These are phyloP conservation scores for Sternotherus odoratus DNA, from an alignment of 2,797 vertebrate species.

Conservation along the genomic window DNA sequence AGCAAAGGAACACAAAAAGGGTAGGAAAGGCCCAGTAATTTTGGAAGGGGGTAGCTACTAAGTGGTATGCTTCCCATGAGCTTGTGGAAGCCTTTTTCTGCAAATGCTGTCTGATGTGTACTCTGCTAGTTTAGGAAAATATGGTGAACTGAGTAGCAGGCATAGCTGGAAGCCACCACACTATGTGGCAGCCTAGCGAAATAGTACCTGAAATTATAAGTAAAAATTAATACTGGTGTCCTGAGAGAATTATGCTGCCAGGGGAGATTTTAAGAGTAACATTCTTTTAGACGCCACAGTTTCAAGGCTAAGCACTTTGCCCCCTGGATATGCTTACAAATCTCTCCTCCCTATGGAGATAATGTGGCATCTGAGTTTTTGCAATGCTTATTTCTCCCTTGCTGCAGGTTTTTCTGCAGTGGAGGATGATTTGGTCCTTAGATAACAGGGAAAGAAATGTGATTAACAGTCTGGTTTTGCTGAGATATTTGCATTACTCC, in stretches of 20 bases:
- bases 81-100: background rate
- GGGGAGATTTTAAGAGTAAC: background rate
- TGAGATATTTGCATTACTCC: background rate
- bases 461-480: background rate
- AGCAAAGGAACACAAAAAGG: background rate
- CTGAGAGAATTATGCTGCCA: background rate
- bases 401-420: background rate
- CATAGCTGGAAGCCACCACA: background rate
- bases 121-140: background rate
- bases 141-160: background rate
- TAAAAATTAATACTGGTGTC: background rate
- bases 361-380: background rate
- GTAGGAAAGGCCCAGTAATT: background rate
- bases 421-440: background rate
- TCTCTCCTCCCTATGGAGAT: background rate
- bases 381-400: background rate
- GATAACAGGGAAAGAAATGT: background rate
- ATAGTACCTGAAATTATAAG: background rate
- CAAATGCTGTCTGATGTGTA: background rate
- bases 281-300: background rate
- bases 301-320: background rate
- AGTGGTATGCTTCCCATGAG: rapidly evolving
- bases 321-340: background rate
- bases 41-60: background rate
- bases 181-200: background rate